phyloP scores from a whole-genome alignment of 2,113 vertebrate genomes.

The Petroica traversi region DNA sequence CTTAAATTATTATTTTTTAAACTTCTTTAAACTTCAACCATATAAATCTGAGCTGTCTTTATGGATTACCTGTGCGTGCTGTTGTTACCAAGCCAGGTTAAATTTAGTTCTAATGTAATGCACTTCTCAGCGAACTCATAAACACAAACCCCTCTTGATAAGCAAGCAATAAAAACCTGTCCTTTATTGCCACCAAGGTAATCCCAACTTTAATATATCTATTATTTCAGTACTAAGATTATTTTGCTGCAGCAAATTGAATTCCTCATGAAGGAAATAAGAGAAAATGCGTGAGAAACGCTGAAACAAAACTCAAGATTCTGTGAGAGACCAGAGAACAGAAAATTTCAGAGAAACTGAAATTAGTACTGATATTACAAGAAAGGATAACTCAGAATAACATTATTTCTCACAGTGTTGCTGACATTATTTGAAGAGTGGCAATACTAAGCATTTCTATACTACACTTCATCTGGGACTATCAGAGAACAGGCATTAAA shows the following conservation, averaged over 20 bases:
- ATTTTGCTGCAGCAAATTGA: conserved; percentile 43
- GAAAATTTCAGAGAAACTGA: background rate
- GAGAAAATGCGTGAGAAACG: conserved; percentile 8
- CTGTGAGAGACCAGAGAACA: background rate
- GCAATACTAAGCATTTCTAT: background rate
- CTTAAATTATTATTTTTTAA: background rate
- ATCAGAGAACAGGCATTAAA: background rate
- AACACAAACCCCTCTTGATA: conserved; percentile 53
- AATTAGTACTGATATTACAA: background rate
- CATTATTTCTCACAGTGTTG: background rate
- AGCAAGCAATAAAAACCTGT: conserved; percentile 54
- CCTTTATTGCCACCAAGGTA: conserved; percentile 53
- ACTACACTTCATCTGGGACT: background rate
- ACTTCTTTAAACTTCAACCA: background rate
- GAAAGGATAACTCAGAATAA: background rate
- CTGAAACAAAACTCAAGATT: background rate
- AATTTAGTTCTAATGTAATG: conserved; percentile 31
- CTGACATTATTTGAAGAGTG: background rate
- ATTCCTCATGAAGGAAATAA: conserved; percentile 5
- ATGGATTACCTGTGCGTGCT: background rate
- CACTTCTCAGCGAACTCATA: background rate
- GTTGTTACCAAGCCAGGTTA: background rate
- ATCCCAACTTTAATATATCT: conserved; percentile 34
- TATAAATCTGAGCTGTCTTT: background rate
- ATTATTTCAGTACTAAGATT: conserved; percentile 37